A percentile compares a stretch with the other conserved stretches of the same genome.
These are phyloP conservation scores for Hermaeophaga mercurialis DNA, from an alignment of 2,888 invertebrate genomes.

Conservation along the genomic window DNA sequence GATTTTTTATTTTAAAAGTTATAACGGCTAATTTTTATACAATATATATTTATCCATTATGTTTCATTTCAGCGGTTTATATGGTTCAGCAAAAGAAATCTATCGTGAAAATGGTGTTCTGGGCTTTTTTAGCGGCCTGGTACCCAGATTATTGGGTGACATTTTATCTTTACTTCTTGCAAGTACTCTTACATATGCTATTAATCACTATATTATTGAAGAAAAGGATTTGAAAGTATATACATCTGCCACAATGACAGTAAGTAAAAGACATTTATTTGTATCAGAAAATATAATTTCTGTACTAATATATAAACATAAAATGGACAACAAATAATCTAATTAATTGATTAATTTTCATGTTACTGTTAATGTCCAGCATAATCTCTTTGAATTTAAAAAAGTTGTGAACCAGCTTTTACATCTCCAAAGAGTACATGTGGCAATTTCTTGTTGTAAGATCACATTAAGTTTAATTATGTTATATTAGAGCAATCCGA, in stretches of 20 bases:
- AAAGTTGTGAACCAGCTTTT: too few relatives aligned
- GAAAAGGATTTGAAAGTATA: constrained; percentile 69
- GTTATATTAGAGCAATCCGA: too few relatives aligned
- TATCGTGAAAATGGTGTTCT: constrained; percentile 84
- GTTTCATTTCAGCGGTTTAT: constrained; percentile 66
- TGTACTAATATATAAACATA: too few relatives aligned
- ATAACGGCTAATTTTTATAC: too few relatives aligned
- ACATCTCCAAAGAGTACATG: too few relatives aligned
- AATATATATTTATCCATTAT: constrained; percentile 8
- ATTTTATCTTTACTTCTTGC: constrained; percentile 79
- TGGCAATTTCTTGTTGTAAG: too few relatives aligned
- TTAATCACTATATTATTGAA: constrained; percentile 81
- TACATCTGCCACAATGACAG: constrained; percentile 63
- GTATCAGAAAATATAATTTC: too few relatives aligned
- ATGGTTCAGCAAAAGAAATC: constrained; percentile 78
- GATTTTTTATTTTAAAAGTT: background rate
- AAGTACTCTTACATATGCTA: constrained; percentile 73
- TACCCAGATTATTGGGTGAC: constrained; percentile 87
- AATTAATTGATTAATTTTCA: too few relatives aligned
- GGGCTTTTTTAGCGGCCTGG: constrained; percentile 86
- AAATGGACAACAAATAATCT: too few relatives aligned
- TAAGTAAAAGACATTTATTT: constrained; percentile 50
- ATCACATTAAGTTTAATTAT: too few relatives aligned
- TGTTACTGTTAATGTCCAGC: too few relatives aligned
- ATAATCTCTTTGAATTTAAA: too few relatives aligned